Conservation (phyloP, 2,888 invertebrate species). For the Abrostola tripartita region DNA sequence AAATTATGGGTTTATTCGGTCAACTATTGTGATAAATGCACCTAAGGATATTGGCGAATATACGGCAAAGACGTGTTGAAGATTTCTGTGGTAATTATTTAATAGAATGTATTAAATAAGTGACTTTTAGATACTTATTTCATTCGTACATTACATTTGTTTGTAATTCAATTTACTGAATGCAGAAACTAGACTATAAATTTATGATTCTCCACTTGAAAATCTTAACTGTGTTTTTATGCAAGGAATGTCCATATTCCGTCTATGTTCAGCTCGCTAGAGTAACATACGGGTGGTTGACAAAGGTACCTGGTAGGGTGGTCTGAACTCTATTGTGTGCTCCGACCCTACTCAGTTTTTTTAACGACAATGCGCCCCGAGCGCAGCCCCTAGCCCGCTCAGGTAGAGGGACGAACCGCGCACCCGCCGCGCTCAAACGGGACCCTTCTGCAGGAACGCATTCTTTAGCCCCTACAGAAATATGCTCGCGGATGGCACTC, state of each 20-base stretch:
- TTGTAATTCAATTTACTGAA: too few species aligned
- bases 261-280: constrained; percentile 30
- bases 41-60: too few species aligned
- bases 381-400: constrained; percentile 76
- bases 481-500: constrained; percentile 49
- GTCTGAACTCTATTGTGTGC: constrained; percentile 75
- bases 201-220: too few species aligned
- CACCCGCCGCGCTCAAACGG: constrained; percentile 66
- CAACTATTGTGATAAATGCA: not conserved
- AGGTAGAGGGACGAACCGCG: constrained; percentile 76
- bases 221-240: too few species aligned
- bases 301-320: constrained; percentile 67
- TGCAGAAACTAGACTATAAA: too few species aligned
- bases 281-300: constrained; percentile 59
- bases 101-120: too few species aligned
- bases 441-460: constrained; percentile 63
- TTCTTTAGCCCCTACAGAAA: constrained; percentile 61
- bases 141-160: too few species aligned
- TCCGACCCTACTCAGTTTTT: constrained; percentile 85
- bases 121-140: too few species aligned
- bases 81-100: too few species aligned
- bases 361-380: constrained; percentile 79
- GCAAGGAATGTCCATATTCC: constrained; percentile 9
- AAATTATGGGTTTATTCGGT: constrained; percentile 11
- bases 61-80: too few species aligned